Percentiles rank a stretch among this genome's conserved stretches.
These are phyloP conservation scores for Oryctes rhinoceros DNA, from an alignment of 1,140 invertebrate genomes.

Conservation along the genomic window DNA sequence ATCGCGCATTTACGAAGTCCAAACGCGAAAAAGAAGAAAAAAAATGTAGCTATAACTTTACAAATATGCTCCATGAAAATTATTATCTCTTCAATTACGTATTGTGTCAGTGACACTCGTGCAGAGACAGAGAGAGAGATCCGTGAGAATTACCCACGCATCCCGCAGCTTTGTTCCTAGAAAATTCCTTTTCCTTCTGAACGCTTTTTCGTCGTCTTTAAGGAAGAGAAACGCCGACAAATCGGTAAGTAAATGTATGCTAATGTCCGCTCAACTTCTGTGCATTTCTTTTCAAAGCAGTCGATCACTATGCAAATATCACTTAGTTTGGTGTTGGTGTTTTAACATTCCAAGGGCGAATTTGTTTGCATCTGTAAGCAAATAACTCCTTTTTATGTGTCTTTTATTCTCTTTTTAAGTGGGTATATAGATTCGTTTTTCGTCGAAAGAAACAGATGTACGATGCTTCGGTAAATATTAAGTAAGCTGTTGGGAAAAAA, in stretches of 20 bases:
- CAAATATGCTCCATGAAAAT: too few species aligned
- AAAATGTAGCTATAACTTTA: too few species aligned
- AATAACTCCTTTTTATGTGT: conserved; percentile 16
- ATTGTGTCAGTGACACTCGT: too few species aligned
- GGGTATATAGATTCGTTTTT: background rate
- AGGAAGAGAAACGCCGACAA: background rate
- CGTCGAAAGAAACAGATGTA: background rate
- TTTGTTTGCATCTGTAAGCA: conserved; percentile 27
- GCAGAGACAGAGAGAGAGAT: too few species aligned
- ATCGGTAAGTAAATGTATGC: conserved; percentile 1
- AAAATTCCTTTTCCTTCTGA: background rate
- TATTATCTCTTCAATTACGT: too few species aligned
- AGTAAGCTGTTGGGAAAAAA: background rate
- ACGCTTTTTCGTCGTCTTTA: background rate
- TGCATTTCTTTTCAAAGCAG: background rate
- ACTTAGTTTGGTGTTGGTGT: conserved; percentile 34
- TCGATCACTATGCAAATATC: conserved; percentile 13
- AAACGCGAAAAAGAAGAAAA: too few species aligned
- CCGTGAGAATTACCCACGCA: background rate
- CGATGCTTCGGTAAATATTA: background rate
- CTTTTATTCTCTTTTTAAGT: background rate
- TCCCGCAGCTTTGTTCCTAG: background rate
- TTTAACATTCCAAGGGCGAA: conserved; percentile 34
- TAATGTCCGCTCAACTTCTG: conserved; percentile 1
- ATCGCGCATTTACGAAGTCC: too few species aligned